Base-by-base conservation (phyloP, 1,140 invertebrate genomes). In the Cydia strobilella region DNA sequence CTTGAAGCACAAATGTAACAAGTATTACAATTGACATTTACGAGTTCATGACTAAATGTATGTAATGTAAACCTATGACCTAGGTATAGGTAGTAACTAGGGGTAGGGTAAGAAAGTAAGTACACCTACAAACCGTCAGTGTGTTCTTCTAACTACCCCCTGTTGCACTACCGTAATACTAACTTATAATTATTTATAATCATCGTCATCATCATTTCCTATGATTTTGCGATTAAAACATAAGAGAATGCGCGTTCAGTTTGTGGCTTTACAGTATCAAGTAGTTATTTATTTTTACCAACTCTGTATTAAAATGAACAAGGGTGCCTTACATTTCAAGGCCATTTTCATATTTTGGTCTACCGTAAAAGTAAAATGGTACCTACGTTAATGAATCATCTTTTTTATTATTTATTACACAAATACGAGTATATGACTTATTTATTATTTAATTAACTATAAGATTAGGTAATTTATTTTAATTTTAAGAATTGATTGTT, bases 391-490 rank as follows among this genome's bases (percentile, higher is more conserved):
- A 45, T 45, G 42, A 45, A 45, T 45, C 42, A 15, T 45, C 13
- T 42, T 10, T 13, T 2, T 42, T 42, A 42, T 42, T 42, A 42
- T 42, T 42, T 42, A 42, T 42, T 42, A 45, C 42, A 13, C 7
- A 45, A 45, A 45, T 45, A 13, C 7, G 15, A 45, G 15, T 45
- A 45, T 15, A 45, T 45, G 42, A 45, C 42, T 45, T 31, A 42
- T 42, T 10, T 42, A 12, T 12, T 3, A 42, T 42, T 42, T 13
- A 20, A n/a, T 59, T 59, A 59, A n/a, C 7, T 59, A 23, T 59
- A 59, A 59, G 54, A 23, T 23, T 59, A n/a, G n/a, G n/a, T n/a
- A 59, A 59, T 59, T 59, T 59, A 59, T 59, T 59, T 59, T 13
- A 59, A 23, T 3, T 59, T 23, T 59, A 59, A 59, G 54, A 5